Base-by-base conservation (phyloP, 30 jellyfish, hydroid and myxozoan genomes). In the Catostylus mosaicus region DNA sequence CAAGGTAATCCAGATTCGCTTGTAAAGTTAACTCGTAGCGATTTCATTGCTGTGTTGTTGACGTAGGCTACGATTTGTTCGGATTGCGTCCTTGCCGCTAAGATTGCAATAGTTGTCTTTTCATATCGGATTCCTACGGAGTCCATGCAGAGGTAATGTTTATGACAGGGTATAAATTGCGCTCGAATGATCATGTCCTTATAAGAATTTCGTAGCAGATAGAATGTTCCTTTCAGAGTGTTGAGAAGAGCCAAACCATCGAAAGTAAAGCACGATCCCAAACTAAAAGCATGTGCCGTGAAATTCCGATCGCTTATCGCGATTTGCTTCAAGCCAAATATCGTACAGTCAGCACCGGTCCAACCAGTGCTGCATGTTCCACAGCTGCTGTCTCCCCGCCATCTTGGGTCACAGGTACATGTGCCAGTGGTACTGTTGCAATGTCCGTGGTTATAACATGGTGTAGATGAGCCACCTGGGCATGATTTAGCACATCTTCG, bases 331-430 rank as follows among this genome's bases (percentile, higher is more conserved):
- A 30, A 26, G 9, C n/a, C 24, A 65, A 73, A 72, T 51, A 83
- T 70, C 23, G 93, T 22, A 33, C 93, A 83, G 45, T 83, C 62
- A 36, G 81, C 74, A n/a, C 93, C 93, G 40, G 85, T 59, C 93
- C 93, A 83, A 1, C 78, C 80, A 14, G 45, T 40, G 19, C 87
- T 38, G 51, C 93, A 83, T 8, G 81, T 38, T 23, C 61, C 38
- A 63, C 93, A 83, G 12, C 22, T 24, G 33, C 56, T 33, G 29
- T 83, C 86, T 1, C 93, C 93, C 19, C 86, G 45, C 93, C 93
- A 83, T 73, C 93, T 83, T 70, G 86, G 72, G 29, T 83, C 93
- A 63, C 93, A 83, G 7, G 62, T 69, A 67, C 93, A 83, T 18
- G 32, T 38, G 1, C 93, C 93, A 37, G 79, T 68, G 29, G 82